Conservation (phyloP, 2,888 invertebrate genomes). For the Meteorus colon region DNA sequence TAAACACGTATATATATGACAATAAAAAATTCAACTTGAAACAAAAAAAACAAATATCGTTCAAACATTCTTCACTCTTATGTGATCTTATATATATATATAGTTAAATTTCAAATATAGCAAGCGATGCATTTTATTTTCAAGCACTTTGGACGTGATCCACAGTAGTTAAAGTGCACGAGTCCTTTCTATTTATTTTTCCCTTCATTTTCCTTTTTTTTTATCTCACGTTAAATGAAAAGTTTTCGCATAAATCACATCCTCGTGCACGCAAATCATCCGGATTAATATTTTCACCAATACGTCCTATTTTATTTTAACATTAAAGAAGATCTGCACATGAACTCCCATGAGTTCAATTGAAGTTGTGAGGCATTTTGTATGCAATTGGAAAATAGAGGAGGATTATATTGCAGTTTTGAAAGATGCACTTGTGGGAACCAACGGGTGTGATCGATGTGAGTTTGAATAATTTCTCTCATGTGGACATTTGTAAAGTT, state of each 20-base stretch:
- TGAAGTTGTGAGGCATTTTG: background rate
- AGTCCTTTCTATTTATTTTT: background rate
- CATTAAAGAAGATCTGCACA: background rate
- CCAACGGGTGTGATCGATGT: slow-evolving; percentile 40
- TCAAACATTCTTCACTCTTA: slow-evolving; percentile 10
- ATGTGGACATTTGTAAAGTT: slow-evolving; percentile 35
- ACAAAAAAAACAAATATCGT: background rate
- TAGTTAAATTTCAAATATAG: background rate
- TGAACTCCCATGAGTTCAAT: background rate
- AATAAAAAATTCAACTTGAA: slow-evolving; percentile 9
- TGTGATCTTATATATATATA: slow-evolving; percentile 6
- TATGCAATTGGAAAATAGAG: slow-evolving; percentile 1
- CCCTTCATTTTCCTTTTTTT: background rate
- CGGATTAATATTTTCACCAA: slow-evolving; percentile 22
- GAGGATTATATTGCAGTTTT: slow-evolving; percentile 19
- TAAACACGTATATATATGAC: background rate
- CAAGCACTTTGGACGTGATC: slow-evolving; percentile 26
- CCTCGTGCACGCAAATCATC: slow-evolving; percentile 7
- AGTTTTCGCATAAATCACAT: slow-evolving; percentile 23
- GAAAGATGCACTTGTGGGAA: slow-evolving; percentile 26
- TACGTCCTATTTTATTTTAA: slow-evolving; percentile 19
- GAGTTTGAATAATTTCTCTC: slow-evolving; percentile 42
- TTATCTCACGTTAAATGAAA: background rate
- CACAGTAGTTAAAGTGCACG: slow-evolving; percentile 1
- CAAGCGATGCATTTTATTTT: slow-evolving; percentile 32